Conservation (phyloP, 2,797 vertebrate genomes). For the Choloepus didactylus region DNA sequence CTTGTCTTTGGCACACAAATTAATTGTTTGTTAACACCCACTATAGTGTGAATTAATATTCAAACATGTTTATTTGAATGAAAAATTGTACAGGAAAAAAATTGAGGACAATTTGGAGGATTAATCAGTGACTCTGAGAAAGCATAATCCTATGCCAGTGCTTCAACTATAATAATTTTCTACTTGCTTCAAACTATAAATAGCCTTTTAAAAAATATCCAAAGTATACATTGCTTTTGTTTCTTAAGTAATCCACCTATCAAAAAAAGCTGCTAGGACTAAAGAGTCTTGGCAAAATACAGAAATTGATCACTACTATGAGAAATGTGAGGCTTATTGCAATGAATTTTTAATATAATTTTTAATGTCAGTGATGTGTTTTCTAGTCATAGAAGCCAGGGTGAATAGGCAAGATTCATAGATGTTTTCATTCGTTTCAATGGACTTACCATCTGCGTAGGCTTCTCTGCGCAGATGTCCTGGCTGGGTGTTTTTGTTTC, state of each 20-base stretch:
- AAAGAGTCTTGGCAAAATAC: conserved; percentile 67
- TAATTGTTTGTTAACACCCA: conserved; percentile 70
- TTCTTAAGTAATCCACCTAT: conserved; percentile 83
- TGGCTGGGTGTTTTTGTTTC: conserved; percentile 95
- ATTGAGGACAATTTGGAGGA: conserved; percentile 60
- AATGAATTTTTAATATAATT: conserved; percentile 74
- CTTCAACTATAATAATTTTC: conserved; percentile 51
- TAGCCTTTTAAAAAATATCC: background rate
- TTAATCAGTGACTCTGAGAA: conserved; percentile 48
- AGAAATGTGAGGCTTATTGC: conserved; percentile 68
- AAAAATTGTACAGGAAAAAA: conserved; percentile 34
- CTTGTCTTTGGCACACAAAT: conserved; percentile 81
- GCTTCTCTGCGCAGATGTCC: conserved; percentile 95
- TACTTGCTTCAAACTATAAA: conserved; percentile 70
- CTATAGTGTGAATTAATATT: conserved; percentile 71
- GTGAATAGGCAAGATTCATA: conserved; percentile 70
- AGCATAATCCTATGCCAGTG: conserved; percentile 73
- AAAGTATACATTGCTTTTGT: conserved; percentile 29
- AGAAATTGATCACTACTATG: background rate
- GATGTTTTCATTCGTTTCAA: conserved; percentile 72
- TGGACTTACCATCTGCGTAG: conserved; percentile 95
- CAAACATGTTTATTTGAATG: conserved; percentile 71
- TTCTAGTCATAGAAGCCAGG: background rate
- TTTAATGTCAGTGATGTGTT: conserved; percentile 65
- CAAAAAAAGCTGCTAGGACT: conserved; percentile 78